A percentile compares a stretch with the other conserved stretches of the same genome.
Evolutionary conservation across 37 sponge, comb jelly and placozoan genomes (phyloP).

Genomic region (Axinella damicornis): DNA sequence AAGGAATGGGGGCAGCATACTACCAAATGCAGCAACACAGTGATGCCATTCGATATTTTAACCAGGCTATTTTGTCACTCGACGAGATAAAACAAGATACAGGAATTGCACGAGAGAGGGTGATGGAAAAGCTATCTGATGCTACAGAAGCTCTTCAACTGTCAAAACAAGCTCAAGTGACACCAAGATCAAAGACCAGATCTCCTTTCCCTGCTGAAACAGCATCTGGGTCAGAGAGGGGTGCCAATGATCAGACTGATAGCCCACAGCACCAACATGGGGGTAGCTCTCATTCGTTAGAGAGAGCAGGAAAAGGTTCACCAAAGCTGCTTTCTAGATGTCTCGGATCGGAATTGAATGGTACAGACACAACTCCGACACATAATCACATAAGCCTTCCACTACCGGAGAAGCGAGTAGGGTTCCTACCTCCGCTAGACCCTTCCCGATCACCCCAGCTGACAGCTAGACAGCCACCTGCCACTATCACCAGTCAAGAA

Average conservation of each 20-base stretch:
- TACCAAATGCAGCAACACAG: slow-evolving; percentile 29
- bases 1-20: slow-evolving; percentile 68
- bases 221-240: not conserved
- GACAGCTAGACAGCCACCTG: not conserved
- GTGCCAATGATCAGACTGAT: not conserved
- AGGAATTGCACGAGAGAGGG: slow-evolving; percentile 74
- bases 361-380: not conserved
- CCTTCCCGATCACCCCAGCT: not conserved
- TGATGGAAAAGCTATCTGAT: slow-evolving; percentile 83
- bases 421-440: not conserved
- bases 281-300: not conserved
- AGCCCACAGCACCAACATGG: not conserved
- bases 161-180: not conserved
- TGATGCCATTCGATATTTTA: slow-evolving; percentile 51
- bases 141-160: slow-evolving; percentile 57
- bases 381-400: not conserved
- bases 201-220: too few relatives aligned
- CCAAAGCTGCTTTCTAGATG: not conserved
- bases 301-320: not conserved
- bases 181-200: not conserved
- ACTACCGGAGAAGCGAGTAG: not conserved
- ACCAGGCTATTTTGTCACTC: slow-evolving; percentile 55
- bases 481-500: not conserved
- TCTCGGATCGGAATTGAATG: not conserved
- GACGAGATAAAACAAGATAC: slow-evolving; percentile 63